Evolutionary conservation across 1,140 invertebrate species (phyloP), one percentile per base, ranked within the genome.

Genomic region (Stegodyphus mimosarum): DNA sequence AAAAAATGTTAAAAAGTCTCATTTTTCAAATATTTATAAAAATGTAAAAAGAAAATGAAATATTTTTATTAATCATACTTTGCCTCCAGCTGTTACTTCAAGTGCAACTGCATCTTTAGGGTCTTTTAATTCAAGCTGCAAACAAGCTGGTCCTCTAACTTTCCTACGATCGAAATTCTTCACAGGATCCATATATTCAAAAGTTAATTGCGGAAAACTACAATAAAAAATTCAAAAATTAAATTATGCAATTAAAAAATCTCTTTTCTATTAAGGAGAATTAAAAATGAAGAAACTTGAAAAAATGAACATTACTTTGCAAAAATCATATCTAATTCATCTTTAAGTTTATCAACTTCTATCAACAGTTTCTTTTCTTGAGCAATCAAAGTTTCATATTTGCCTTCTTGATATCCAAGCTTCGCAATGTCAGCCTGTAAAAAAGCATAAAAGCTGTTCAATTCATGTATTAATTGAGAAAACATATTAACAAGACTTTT

Each of bases 41-140:
- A 33, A 33, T 33, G 3, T 33, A 33, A 33, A 33, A 33, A 33
- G 33, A 33, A 33, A 33, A 33, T 33, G 3, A 3, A 33, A 33
- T 33, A 33, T 33, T 33, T 33, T 33, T 33, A 33, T 33, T 33
- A 33, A 33, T 33, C 33, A 33, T 90, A 97, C 95, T 92, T 93
- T 94, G 84, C 94, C 95, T n/a, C 96, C 96, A 51, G 95, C 96
- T 50, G 94, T 94, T 49, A 94, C 94, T 89, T 98, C 96, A 51
- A 99, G 90, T 15, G 97, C 97, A 85, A 94, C 94, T 48, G 94
- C 94, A 89, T 93, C 93, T 53, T 89, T 91, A n/a, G 91, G 90
- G 90, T 98, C 94, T 78, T 93, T 93, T 0, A 98, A 91, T 75
- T 92, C 92, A 33, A 99, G 93, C 60, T 98, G 90, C 84, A 94